phyloP scores from a whole-genome alignment of 2,888 invertebrate genomes.

The Drosophila meridionalis region DNA sequence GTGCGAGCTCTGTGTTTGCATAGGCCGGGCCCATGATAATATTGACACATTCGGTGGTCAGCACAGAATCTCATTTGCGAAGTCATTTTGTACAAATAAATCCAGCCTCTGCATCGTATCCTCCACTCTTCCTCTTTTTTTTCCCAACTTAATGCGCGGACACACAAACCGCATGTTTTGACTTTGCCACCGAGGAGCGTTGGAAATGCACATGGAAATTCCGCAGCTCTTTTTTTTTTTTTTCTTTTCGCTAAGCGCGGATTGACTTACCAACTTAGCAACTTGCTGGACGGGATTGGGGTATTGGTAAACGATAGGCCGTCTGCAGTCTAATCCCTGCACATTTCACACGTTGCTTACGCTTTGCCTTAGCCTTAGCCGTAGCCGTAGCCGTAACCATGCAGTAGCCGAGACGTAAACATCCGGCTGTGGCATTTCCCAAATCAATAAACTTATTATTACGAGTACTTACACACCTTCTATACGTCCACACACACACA shows the following conservation, averaged over 20 bases:
- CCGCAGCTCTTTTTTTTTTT: conserved; percentile 30
- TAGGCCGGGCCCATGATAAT: conserved; percentile 72
- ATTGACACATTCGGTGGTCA: conserved; percentile 79
- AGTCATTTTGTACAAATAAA: conserved; percentile 83
- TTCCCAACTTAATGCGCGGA: conserved; percentile 57
- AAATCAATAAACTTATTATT: conserved; percentile 78
- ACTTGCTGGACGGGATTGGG: conserved; percentile 54
- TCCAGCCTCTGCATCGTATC: conserved; percentile 62
- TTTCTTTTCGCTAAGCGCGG: conserved; percentile 52
- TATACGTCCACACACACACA: not conserved
- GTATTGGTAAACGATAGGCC: conserved; percentile 14
- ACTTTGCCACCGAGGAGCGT: conserved; percentile 59
- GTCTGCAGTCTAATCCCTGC: conserved; percentile 52
- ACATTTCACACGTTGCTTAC: conserved; percentile 72
- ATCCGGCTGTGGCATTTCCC: conserved; percentile 75
- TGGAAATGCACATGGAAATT: conserved; percentile 50
- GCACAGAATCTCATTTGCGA: conserved; percentile 82
- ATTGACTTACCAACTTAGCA: conserved; percentile 82
- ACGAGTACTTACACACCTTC: conserved; percentile 30
- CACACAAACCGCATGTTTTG: conserved; percentile 76
- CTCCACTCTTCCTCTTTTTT: conserved; percentile 21
- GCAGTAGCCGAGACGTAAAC: conserved; percentile 61
- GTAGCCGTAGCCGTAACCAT: conserved; percentile 19
- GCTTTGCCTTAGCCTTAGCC: conserved; percentile 22
- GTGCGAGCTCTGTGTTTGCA: conserved; percentile 64